A percentile compares a stretch with the other conserved stretches of the same genome.
Evolutionary conservation across 2,888 invertebrate genomes (phyloP).

Genomic region (Andricus curvator): DNA sequence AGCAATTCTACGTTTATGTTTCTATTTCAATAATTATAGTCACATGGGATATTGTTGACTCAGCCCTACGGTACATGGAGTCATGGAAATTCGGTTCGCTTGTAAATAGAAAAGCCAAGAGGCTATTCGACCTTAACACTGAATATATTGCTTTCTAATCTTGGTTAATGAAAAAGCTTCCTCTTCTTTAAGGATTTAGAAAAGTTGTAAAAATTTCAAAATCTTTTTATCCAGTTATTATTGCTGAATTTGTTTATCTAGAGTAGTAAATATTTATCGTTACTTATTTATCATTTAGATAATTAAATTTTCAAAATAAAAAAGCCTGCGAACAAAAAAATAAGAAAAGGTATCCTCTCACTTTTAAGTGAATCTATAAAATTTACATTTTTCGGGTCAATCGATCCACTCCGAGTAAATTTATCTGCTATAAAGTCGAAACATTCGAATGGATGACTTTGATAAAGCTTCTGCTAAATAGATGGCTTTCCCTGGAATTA

Average conservation of each 20-base stretch:
- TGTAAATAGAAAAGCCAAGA: slow-evolving; percentile 17
- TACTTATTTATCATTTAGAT: neutral
- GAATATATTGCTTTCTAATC: neutral
- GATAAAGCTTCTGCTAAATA: slow-evolving; percentile 40
- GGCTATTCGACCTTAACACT: neutral
- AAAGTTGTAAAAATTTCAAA: neutral
- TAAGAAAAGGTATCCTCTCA: neutral
- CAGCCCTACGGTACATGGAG: slow-evolving; percentile 25
- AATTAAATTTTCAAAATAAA: neutral
- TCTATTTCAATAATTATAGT: slow-evolving; percentile 7
- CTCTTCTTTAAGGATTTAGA: neutral
- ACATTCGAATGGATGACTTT: slow-evolving; percentile 36
- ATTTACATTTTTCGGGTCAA: slow-evolving; percentile 30
- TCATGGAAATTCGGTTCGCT: slow-evolving; percentile 1
- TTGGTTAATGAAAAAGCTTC: neutral
- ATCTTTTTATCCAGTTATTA: neutral
- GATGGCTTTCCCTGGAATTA: slow-evolving; percentile 33
- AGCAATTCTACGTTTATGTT: slow-evolving; percentile 23
- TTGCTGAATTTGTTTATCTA: neutral
- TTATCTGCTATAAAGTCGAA: slow-evolving; percentile 38
- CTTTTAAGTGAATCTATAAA: slow-evolving; percentile 35
- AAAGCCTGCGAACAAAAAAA: neutral
- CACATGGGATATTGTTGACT: slow-evolving; percentile 19
- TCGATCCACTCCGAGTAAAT: slow-evolving; percentile 21
- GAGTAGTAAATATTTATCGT: neutral